Conservation (phyloP, 2,888 invertebrate genomes). For the Argyresthia albistria region DNA sequence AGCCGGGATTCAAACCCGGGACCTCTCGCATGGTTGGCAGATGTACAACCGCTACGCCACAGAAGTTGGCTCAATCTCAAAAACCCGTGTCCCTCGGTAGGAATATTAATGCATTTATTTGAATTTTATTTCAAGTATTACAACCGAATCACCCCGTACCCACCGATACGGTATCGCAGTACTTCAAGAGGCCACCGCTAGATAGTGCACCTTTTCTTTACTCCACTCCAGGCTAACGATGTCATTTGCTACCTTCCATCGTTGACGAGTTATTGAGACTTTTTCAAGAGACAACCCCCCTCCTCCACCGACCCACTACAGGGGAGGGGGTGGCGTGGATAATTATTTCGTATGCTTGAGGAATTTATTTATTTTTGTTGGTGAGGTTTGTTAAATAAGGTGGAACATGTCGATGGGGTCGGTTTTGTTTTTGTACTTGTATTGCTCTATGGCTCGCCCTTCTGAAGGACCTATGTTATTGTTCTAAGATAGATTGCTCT, state of each 20-base stretch:
- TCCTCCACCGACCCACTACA: background rate
- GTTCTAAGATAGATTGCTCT: too few species aligned
- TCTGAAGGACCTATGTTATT: too few species aligned
- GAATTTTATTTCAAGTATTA: too few species aligned
- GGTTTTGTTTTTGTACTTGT: too few species aligned
- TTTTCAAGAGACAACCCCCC: constrained; percentile 9
- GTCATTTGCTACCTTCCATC: constrained; percentile 9
- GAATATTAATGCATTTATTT: too few species aligned
- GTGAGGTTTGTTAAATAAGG: background rate
- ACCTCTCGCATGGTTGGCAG: too few species aligned
- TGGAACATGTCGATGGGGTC: background rate
- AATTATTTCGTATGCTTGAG: background rate
- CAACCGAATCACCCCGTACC: background rate
- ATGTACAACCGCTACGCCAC: too few species aligned
- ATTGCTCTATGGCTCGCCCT: too few species aligned
- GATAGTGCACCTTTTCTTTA: constrained; percentile 10
- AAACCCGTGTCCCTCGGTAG: too few species aligned
- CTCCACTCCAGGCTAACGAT: constrained; percentile 9
- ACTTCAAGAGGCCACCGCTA: background rate
- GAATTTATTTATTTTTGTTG: background rate
- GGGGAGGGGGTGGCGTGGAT: background rate
- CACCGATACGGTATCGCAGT: background rate
- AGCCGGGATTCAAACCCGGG: too few species aligned
- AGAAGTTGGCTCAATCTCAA: too few species aligned
- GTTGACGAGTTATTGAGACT: constrained; percentile 11